phyloP scores from a whole-genome alignment of 2,113 vertebrate species.

The Pachyramphus minor region DNA sequence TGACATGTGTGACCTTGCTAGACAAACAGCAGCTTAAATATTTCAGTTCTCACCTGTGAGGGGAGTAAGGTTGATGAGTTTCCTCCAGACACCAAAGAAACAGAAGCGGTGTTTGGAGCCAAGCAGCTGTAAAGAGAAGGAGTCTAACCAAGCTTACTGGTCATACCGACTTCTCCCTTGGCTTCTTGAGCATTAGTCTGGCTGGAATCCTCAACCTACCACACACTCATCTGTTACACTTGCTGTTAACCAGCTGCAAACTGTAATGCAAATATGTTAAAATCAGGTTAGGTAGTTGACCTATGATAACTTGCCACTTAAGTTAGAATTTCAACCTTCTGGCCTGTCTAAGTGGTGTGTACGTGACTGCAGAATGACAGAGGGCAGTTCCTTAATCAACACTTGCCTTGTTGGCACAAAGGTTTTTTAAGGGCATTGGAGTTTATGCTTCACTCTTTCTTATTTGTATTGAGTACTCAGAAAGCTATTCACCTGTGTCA shows the following conservation, averaged over 20 bases:
- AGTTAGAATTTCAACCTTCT: neutral
- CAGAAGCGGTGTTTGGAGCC: neutral
- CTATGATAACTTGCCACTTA: neutral
- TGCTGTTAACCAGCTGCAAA: neutral
- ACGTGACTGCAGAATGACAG: neutral
- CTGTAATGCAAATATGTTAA: neutral
- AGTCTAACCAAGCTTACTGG: neutral
- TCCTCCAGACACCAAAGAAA: neutral
- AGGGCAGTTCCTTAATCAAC: neutral
- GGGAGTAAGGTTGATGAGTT: neutral
- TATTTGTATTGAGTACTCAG: neutral
- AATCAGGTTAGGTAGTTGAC: neutral
- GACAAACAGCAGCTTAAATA: neutral
- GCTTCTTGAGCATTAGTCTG: neutral
- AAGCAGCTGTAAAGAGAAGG: neutral
- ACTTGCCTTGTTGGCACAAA: neutral
- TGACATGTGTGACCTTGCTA: neutral
- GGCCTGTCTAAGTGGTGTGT: neutral
- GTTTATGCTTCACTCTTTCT: neutral
- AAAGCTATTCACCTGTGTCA: neutral
- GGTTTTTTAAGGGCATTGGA: neutral
- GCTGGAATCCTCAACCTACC: neutral
- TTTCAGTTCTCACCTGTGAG: neutral
- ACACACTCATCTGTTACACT: neutral
- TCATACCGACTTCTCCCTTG: neutral